Conservation (phyloP, 64 coral and sea anemone species). For the Montipora foliosa region DNA sequence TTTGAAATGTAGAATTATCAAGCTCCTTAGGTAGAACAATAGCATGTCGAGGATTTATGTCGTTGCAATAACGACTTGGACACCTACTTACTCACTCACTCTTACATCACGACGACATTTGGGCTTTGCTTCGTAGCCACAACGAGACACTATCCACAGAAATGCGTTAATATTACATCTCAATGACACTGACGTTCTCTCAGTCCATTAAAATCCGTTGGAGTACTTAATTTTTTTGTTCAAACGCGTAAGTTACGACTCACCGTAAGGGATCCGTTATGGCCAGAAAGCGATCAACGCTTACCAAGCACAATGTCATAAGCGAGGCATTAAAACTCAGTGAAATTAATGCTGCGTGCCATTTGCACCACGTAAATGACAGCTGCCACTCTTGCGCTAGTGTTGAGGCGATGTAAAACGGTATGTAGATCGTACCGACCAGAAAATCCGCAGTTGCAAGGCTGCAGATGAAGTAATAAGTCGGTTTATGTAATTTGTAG, state of each 20-base stretch:
- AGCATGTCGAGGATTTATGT: no score
- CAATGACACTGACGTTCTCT: no score
- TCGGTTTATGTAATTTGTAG: slow-evolving; percentile 82
- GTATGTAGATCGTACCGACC: slow-evolving; percentile 73
- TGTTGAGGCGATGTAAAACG: slow-evolving; percentile 75
- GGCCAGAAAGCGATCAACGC: slow-evolving; percentile 81
- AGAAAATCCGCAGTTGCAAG: slow-evolving; percentile 83
- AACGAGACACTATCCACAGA: no score
- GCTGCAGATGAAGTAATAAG: slow-evolving; percentile 88
- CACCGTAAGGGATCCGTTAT: slow-evolving; percentile 90
- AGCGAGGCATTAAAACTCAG: slow-evolving; percentile 82
- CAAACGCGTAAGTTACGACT: background rate
- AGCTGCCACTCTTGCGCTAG: slow-evolving; percentile 67
- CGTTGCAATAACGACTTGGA: no score
- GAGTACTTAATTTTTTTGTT: no score
- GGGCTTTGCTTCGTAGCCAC: no score
- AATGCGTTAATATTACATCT: no score
- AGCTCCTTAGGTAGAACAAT: no score
- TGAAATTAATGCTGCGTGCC: slow-evolving; percentile 77
- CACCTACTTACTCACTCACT: no score
- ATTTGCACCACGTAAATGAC: slow-evolving; percentile 46
- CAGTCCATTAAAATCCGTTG: no score
- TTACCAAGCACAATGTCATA: slow-evolving; percentile 77
- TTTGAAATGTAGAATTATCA: no score
- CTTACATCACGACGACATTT: no score